phyloP scores from a whole-genome alignment of 2,797 vertebrate genomes.

The Oceanodroma leucorhoa region DNA sequence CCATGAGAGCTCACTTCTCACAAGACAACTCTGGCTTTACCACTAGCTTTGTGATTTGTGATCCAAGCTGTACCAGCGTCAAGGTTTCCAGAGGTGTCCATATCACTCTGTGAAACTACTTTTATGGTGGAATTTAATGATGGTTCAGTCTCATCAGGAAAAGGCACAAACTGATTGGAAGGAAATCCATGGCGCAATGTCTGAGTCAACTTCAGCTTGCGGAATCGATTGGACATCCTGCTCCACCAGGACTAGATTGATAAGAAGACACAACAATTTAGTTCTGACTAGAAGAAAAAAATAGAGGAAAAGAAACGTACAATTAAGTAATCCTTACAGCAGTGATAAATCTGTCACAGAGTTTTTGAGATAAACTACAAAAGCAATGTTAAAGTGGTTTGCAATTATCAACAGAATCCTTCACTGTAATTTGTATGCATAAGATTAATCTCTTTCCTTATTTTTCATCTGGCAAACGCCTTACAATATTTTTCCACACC shows the following conservation, averaged over 20 bases:
- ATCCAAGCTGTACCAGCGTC: slow-evolving; percentile 75
- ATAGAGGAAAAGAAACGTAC: background rate
- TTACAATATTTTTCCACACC: background rate
- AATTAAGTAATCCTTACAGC: background rate
- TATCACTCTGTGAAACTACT: slow-evolving; percentile 70
- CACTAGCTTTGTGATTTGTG: slow-evolving; percentile 77
- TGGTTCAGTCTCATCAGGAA: slow-evolving; percentile 81
- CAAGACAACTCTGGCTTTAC: slow-evolving; percentile 68
- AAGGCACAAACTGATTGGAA: slow-evolving; percentile 86
- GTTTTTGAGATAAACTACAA: background rate
- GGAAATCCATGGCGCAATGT: slow-evolving; percentile 91
- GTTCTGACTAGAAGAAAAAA: background rate
- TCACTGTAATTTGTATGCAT: background rate
- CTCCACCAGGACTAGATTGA: slow-evolving; percentile 94
- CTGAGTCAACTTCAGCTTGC: slow-evolving; percentile 93
- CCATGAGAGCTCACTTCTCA: background rate
- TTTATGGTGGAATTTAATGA: slow-evolving; percentile 89
- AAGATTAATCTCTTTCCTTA: background rate
- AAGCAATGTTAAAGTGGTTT: background rate
- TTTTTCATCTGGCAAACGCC: background rate
- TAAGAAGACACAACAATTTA: slow-evolving; percentile 23
- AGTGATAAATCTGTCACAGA: background rate
- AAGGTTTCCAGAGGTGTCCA: slow-evolving; percentile 56
- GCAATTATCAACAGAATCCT: background rate
- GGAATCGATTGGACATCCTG: slow-evolving; percentile 97